Base-by-base conservation (phyloP, 2,113 vertebrate species). In the Solea solea region DNA sequence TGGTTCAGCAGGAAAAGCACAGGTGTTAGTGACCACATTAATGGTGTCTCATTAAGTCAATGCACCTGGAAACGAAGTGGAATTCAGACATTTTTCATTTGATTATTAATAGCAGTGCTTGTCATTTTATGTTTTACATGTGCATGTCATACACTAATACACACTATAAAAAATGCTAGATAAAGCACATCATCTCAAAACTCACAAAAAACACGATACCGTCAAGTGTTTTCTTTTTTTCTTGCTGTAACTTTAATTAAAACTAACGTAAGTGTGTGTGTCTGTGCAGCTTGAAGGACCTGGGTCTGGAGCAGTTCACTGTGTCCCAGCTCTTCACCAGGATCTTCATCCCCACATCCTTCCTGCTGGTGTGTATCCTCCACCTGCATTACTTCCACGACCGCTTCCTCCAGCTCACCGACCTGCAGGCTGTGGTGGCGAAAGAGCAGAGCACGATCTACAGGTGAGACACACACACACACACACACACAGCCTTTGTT, bases 381-480 rank as follows among this genome's bases (percentile, higher is more conserved):
- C 97, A 99, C 88, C 93, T 99, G 69, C 97, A 99, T 93, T 99
- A 98, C 74, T 99, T 99, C 90, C 97, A 99, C 45, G 95, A 98
- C 66, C 93, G 78, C 25, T 99, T 99, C 83, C 96, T 98, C 6
- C 87, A 95, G 84, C 96, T 99, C 86, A 99, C 97, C 0, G 96
- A 99, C 91, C 94, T 99, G 25, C 97, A 97, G 88, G 95, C 95
- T 64, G 95, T 99, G 59, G 94, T 95, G 86, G 95, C 95, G 83
- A 99, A 99, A 90, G 95, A 98, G 78, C 93, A 98, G 87, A 98
- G 93, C 89, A 92, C 94, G 42, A 95, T 99, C 88, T 99, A 99
- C 92, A 99, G 97, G 97, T 99, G 90, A 95, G 92, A 57, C 16
- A 0, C 3, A 0, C 9, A 46, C 9, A 11, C 3, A 11, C 3